A percentile compares a stretch with the other conserved stretches of the same genome.
phyloP scores from a whole-genome alignment of 2,888 invertebrate genomes.

The Adelognathus sp. region DNA sequence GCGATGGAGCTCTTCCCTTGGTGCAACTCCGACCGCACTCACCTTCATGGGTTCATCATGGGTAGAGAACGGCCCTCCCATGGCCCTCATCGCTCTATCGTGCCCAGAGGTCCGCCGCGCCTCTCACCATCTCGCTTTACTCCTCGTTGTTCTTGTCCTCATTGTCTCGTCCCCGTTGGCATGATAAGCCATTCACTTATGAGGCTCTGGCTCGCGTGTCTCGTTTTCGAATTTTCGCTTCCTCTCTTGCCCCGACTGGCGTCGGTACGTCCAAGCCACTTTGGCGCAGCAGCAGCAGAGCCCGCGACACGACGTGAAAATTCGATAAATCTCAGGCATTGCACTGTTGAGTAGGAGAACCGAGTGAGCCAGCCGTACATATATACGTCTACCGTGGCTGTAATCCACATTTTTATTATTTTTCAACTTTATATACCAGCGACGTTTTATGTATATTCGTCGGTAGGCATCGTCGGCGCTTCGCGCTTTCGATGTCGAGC shows the following conservation, averaged over 20 bases:
- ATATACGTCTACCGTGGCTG: neutral
- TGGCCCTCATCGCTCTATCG: conserved; percentile 25
- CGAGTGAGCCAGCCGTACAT: neutral
- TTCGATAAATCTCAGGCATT: conserved; percentile 53
- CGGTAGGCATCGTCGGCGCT: neutral
- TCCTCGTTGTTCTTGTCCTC: conserved; percentile 8
- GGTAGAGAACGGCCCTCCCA: neutral
- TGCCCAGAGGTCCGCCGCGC: neutral
- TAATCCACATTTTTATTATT: conserved; percentile 27
- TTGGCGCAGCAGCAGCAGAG: conserved; percentile 23
- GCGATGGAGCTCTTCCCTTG: neutral
- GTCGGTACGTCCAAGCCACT: conserved; percentile 43
- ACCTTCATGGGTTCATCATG: neutral
- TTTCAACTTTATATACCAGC: conserved; percentile 6
- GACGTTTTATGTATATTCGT: conserved; percentile 2
- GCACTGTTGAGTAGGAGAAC: conserved; percentile 19
- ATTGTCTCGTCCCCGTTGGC: conserved; percentile 16
- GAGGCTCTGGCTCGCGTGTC: conserved; percentile 31
- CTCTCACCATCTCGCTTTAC: conserved; percentile 18
- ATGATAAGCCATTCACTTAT: conserved; percentile 47
- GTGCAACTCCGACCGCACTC: neutral
- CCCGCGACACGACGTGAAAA: conserved; percentile 46
- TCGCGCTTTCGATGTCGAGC: conserved; percentile 40
- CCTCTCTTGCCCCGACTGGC: neutral
- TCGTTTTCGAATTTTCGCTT: conserved; percentile 4